Percentiles rank a stretch among this genome's conserved stretches.
Evolutionary conservation across 2,888 invertebrate species (phyloP).

Genomic region (Phortica magna): DNA sequence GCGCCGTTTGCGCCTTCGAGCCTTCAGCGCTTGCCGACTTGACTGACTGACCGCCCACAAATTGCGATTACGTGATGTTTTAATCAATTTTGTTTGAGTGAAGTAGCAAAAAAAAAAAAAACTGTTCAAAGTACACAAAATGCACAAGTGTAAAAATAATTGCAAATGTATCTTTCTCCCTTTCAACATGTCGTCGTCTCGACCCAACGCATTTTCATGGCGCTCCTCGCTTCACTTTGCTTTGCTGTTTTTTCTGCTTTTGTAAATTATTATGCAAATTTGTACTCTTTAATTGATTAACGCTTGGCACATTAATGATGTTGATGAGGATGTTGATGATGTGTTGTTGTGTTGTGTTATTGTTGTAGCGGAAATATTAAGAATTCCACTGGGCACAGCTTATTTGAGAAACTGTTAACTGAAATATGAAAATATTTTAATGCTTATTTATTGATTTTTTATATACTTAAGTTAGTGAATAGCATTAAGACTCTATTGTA

Average conservation of each 20-base stretch:
- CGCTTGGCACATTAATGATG: conserved; percentile 43
- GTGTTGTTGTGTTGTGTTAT: background rate
- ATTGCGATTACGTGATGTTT: conserved; percentile 67
- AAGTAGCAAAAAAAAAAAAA: conserved; percentile 4
- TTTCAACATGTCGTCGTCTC: background rate
- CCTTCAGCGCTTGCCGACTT: background rate
- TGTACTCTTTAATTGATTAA: conserved; percentile 59
- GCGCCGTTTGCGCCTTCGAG: conserved; percentile 29
- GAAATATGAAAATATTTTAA: too few relatives aligned
- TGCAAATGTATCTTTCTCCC: background rate
- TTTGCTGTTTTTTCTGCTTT: background rate
- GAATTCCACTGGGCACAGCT: conserved; percentile 34
- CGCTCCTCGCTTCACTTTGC: conserved; percentile 11
- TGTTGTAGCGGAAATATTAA: conserved; percentile 33
- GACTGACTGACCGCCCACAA: conserved; percentile 29
- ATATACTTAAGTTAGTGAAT: too few relatives aligned
- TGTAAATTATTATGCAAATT: conserved; percentile 61
- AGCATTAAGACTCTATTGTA: too few relatives aligned
- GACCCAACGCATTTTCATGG: too few relatives aligned
- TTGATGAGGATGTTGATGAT: background rate
- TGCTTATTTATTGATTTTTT: too few relatives aligned
- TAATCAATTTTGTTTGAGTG: conserved; percentile 63
- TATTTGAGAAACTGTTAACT: conserved; percentile 27
- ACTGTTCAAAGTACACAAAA: conserved; percentile 39
- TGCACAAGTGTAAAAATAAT: conserved; percentile 54